Evolutionary conservation across 2,797 vertebrate species (phyloP), one percentile per base, ranked within the genome.

Genomic region (Momotus momota): DNA sequence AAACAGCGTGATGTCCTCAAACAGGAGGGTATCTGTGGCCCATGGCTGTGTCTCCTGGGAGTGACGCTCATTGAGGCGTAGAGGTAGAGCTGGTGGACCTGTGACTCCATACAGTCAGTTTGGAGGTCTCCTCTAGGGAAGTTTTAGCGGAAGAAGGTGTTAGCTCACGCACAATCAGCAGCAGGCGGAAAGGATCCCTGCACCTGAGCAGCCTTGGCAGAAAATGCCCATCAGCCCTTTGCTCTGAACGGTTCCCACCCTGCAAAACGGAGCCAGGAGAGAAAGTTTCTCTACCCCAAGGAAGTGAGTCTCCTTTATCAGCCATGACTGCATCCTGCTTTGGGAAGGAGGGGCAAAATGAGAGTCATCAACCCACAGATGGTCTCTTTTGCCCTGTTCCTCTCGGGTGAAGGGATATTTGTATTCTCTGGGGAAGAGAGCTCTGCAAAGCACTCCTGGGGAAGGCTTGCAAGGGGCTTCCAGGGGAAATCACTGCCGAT

Each of bases 401-500:
- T 33, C 90, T 58, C 64, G 66, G 64, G 27, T 83, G 48, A 82
- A 90, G 41, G 26, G 29, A 7, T 75, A 27, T 64, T 82, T 83
- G 58, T 54, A 26, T 91, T 83, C 45, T 80, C 40, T n/a, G 20
- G n/a, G 66, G 79, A 73, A 83, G 51, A 75, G 35, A 90, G 33
- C 27, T 22, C 26, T 79, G 22, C 80, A 90, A 27, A 72, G 40
- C 77, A 15, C 35, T 88, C 40, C 77, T 88, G 73, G 77, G 72
- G 65, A 38, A 88, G n/a, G 66, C 22, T 86, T 95, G 57, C 49
- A 51, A 86, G 82, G 65, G 58, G 23, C 38, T 92, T 95, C 57
- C 54, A 62, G 61, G 46, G 52, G 60, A 86, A 94, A 91, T 48
- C 57, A 91, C 93, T 96, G 86, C 83, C 69, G 25, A 43, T 61